phyloP scores from a whole-genome alignment of 2,113 vertebrate species.

The Apodemus speciosus region DNA sequence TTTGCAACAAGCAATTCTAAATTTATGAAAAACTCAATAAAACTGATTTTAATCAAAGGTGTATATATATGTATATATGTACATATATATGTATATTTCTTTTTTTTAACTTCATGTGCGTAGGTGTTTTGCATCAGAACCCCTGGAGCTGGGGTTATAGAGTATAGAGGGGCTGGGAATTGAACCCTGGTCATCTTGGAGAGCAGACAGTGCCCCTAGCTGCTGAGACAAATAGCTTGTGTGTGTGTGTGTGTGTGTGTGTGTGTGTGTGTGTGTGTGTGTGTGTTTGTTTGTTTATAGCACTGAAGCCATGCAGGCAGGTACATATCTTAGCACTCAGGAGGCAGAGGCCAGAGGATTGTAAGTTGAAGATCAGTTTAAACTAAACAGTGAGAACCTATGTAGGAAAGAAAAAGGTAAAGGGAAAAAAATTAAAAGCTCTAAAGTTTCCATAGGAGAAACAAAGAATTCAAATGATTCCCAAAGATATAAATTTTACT shows the following conservation, averaged over 20 bases:
- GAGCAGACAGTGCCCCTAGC: background rate
- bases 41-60: background rate
- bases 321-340: background rate
- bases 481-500: constrained; percentile 42
- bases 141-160: background rate
- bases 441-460: background rate
- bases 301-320: background rate
- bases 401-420: background rate
- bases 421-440: background rate
- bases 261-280: too few relatives aligned
- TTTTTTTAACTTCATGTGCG: background rate
- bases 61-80: background rate
- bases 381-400: background rate
- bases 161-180: background rate
- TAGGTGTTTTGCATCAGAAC: background rate
- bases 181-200: background rate
- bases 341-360: background rate
- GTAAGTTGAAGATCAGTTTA: background rate
- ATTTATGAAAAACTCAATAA: constrained; percentile 29
- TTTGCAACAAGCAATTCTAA: constrained; percentile 3
- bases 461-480: constrained; percentile 40
- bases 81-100: too few relatives aligned
- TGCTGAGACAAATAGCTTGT: background rate
- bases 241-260: background rate
- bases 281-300: too few relatives aligned